phyloP scores from a whole-genome alignment of 2,888 invertebrate species.

The Sussaba pulchella region DNA sequence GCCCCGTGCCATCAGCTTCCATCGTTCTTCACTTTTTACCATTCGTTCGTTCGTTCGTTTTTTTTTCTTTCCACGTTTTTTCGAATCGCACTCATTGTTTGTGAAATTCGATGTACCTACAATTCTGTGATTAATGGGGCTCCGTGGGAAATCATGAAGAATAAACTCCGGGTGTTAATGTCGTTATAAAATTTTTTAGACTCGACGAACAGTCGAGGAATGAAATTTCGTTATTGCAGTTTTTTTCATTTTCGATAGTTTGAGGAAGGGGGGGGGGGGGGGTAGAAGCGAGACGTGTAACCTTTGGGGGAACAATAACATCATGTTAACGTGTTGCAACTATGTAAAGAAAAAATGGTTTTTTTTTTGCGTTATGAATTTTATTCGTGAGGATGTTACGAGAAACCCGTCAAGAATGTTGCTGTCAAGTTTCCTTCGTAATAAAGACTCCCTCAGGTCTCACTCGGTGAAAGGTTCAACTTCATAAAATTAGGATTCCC shows the following conservation, averaged over 20 bases:
- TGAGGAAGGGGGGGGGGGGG: not conserved
- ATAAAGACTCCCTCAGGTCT: not conserved
- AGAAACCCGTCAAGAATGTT: too few species aligned
- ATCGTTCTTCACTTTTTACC: conserved; percentile 30
- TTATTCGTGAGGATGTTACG: too few species aligned
- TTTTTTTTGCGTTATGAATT: too few species aligned
- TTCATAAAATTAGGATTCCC: not conserved
- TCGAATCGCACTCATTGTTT: conserved; percentile 19
- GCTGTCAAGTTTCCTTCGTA: not conserved
- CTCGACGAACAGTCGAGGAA: not conserved
- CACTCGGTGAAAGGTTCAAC: not conserved
- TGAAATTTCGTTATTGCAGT: not conserved
- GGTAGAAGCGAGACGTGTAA: not conserved
- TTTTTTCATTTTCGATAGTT: too few species aligned
- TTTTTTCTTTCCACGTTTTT: not conserved
- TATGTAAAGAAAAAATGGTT: too few species aligned
- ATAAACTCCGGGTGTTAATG: not conserved
- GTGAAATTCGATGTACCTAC: not conserved
- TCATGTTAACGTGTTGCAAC: too few species aligned
- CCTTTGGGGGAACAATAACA: too few species aligned
- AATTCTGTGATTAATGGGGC: not conserved
- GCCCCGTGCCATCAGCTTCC: conserved; percentile 22
- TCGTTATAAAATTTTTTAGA: not conserved
- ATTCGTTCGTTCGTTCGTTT: not conserved
- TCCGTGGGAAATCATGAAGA: not conserved